Evolutionary conservation across 2,888 invertebrate genomes (phyloP), one percentile per base, ranked within the genome.

Genomic region (Netelia virgata): DNA sequence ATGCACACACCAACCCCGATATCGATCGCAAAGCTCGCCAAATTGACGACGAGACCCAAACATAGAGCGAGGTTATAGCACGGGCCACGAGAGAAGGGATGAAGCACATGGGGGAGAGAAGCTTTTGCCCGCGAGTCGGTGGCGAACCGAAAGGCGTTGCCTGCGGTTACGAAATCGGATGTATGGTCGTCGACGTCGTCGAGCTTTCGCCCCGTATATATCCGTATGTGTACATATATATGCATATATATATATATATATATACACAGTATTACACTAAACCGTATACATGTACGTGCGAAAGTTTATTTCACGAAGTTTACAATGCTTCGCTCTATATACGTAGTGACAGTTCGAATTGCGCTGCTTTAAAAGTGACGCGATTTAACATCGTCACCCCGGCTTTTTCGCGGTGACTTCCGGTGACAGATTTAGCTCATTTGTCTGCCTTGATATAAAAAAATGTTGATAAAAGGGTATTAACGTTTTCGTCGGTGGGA

Each of bases 111-210:
- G 41, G 28, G 18, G 36, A 18, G 20, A 47, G 66, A 73, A 47
- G 83, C 73, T 82, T 83, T 61, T 50, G 20, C 28, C 50, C 43
- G 81, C 78, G 76, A 81, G 77, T 77, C 64, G 53, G 77, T 80
- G 82, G 83, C 72, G 66, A 83, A 79, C 82, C 83, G 75, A 84
- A 73, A 79, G 86, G 84, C 86, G 80, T 85, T 83, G 78, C 82
- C 84, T 76, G 86, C 72, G 86, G 87, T 83, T 74, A 86, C 82
- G 64, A 86, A 85, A 86, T 84, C 86, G 76, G 80, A 76, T 80
- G 75, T 74, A 59, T 47, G 11, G 69, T 69, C 57, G 57, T 55
- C 61, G 59, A n/a, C 14, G 41, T 55, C 63, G 16, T 75, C 64
- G 53, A 55, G 20, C 55, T 47, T 41, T 3, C 23, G 20, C 1